Evolutionary conservation across 1,140 invertebrate species (phyloP), one percentile per base, ranked within the genome.

Genomic region (Cydia splendana): DNA sequence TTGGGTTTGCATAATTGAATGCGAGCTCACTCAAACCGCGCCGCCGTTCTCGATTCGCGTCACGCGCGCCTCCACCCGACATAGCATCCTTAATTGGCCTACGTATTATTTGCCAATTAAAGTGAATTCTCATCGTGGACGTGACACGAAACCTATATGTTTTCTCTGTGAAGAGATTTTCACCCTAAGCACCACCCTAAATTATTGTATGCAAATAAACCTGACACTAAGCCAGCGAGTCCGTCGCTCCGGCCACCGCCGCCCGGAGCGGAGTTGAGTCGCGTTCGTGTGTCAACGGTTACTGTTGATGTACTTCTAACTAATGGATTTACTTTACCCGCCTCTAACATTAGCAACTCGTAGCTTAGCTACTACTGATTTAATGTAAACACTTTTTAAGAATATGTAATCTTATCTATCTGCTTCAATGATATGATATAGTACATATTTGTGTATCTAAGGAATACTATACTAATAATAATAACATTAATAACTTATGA

Each of bases 21-120:
- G 89, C 84, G 67, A 71, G 67, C n/a, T 18, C 67, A 42, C 30
- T 42, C 18, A 51, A 20, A 69, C 18, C 73, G 45, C 73, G 20
- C n/a, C 69, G n/a, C 57, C 13, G 84, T 84, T 93, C 78, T 78
- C 80, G 84, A 93, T 87, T 93, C 91, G 84, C 82, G 87, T 91
- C 91, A 93, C 92, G 91, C 87, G 86, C 89, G 88, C 87, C 86
- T 90, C 89, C 85, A 84, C 88, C 91, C 89, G 86, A 90, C 91
- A 91, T 89, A 88, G 90, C 89, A 92, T 93, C 92, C 91, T 88
- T 93, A 93, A 93, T 93, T 93, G 88, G 89, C 92, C 87, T 93
- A 87, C 89, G 92, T 93, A 93, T 93, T 93, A 93, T 93, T 93
- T 93, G 92, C 92, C 92, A 93, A 93, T 93, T 93, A 93, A 92